Base-by-base conservation (phyloP, 2,113 vertebrate species). In the Candoia aspera region DNA sequence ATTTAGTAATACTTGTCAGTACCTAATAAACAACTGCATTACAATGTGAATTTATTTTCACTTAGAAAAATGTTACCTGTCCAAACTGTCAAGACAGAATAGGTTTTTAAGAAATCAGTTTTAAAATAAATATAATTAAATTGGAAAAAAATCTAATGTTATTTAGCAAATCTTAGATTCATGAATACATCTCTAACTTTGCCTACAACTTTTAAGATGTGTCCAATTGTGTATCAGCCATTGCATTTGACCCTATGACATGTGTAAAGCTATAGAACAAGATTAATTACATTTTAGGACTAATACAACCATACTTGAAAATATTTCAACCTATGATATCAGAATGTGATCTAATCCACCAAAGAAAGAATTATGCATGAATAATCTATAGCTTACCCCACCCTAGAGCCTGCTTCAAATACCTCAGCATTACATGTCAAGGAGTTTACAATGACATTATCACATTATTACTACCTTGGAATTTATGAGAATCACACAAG, bases 381-480 rank as follows among this genome's bases (percentile, higher is more conserved):
- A 84, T 17, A 94, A 93, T 84, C n/a, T 90, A 54, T 24, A 92
- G 11, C 17, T 84, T 93, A 79, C 8, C 49, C 91, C 17, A 73
- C 12, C 54, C 19, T 46, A 29, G n/a, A 33, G 37, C 24, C 1
- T 73, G 86, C 8, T 84, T 33, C 26, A 89, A 88, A 93, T 26
- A 64, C 9, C 3, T n/a, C 85, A 84, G 9, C 9, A 58, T 87
- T 57, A 54, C 49, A 8, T 89, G 58, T 84, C 42, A 64, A n/a
- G 91, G 73, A 96, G 87, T 91, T 92, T 92, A 95, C 94, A 96
- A 91, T 49, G 68, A 90, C 53, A 84, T 90, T 89, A 84, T 10
- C 37, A 89, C 68, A 93, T 93, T 95, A 92, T 90, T 86, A 90
- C 12, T 23, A 88, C 62, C 57, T 68, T 93, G 17, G 64, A 94